Conservation (phyloP, 2,888 invertebrate genomes). For the Hetaerina titia region DNA sequence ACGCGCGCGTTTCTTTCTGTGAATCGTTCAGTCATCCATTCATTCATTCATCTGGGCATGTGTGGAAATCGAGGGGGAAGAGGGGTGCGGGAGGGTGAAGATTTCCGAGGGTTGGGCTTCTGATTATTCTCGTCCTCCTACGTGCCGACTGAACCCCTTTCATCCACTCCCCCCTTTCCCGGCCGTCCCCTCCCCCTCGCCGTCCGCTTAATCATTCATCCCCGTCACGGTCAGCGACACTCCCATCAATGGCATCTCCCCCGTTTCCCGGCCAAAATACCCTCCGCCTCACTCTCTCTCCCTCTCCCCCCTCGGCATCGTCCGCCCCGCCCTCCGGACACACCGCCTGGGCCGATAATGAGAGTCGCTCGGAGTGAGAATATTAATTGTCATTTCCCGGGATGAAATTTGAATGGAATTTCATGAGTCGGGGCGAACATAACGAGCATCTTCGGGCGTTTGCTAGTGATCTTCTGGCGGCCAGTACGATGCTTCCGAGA, state of each 20-base stretch:
- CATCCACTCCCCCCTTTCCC: background rate
- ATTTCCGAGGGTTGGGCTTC: background rate
- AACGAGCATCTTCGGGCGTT: too few relatives aligned
- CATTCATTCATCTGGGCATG: background rate
- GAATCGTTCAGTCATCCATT: background rate
- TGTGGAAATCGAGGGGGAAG: background rate
- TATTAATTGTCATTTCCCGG: background rate
- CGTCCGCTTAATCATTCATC: background rate
- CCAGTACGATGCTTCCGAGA: too few relatives aligned
- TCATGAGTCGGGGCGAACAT: too few relatives aligned
- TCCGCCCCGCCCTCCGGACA: background rate
- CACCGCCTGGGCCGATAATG: background rate
- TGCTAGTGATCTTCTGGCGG: too few relatives aligned
- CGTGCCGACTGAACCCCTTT: background rate
- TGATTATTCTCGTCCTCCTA: background rate
- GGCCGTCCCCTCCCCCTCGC: too few relatives aligned
- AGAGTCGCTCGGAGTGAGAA: background rate
- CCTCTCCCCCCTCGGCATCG: background rate
- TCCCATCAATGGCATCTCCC: conserved; percentile 36
- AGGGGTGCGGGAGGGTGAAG: background rate
- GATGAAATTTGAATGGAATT: too few relatives aligned
- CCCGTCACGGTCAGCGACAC: background rate
- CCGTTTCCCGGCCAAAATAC: background rate
- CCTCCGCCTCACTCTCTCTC: background rate
- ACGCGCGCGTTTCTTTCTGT: background rate